Evolutionary conservation across 1,140 invertebrate genomes (phyloP).

Genomic region (Atta colombica): DNA sequence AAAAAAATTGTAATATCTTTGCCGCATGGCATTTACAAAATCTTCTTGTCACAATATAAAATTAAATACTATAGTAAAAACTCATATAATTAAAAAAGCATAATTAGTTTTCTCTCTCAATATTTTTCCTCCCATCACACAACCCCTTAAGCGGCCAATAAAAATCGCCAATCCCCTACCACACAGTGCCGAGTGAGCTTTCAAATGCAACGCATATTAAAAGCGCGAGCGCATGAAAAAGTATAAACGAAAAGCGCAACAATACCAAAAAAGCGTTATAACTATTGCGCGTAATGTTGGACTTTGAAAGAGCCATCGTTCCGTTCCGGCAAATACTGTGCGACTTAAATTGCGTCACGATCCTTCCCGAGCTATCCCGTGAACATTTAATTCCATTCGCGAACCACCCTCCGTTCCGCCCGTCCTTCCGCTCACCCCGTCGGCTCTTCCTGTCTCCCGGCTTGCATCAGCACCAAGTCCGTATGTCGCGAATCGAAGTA

Average conservation of each 20-base stretch:
- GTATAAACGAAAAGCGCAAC: constrained; percentile 71
- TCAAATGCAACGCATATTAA: constrained; percentile 61
- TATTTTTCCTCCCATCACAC: constrained; percentile 50
- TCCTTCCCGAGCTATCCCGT: constrained; percentile 62
- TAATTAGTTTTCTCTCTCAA: constrained; percentile 61
- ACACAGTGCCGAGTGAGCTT: constrained; percentile 29
- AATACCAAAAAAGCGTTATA: constrained; percentile 66
- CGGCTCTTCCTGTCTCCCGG: constrained; percentile 45
- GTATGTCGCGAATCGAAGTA: constrained; percentile 75
- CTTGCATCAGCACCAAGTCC: constrained; percentile 69
- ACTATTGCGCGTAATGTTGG: constrained; percentile 67
- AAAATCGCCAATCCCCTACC: constrained; percentile 44
- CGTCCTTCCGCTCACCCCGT: not conserved
- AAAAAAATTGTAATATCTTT: constrained; percentile 33
- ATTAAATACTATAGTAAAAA: constrained; percentile 47
- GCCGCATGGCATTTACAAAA: constrained; percentile 9
- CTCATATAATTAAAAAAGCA: constrained; percentile 57
- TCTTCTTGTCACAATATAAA: constrained; percentile 44
- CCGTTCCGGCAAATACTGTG: constrained; percentile 65
- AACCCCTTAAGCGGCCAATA: constrained; percentile 57
- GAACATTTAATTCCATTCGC: constrained; percentile 69
- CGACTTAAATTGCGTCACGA: constrained; percentile 75
- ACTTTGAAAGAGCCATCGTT: constrained; percentile 73
- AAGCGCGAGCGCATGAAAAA: constrained; percentile 65
- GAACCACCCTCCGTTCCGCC: not conserved